Percentiles rank a stretch among this genome's conserved stretches.
These are phyloP conservation scores for Gymnopithys bicolor DNA, from an alignment of 2,797 vertebrate species.

Conservation along the genomic window DNA sequence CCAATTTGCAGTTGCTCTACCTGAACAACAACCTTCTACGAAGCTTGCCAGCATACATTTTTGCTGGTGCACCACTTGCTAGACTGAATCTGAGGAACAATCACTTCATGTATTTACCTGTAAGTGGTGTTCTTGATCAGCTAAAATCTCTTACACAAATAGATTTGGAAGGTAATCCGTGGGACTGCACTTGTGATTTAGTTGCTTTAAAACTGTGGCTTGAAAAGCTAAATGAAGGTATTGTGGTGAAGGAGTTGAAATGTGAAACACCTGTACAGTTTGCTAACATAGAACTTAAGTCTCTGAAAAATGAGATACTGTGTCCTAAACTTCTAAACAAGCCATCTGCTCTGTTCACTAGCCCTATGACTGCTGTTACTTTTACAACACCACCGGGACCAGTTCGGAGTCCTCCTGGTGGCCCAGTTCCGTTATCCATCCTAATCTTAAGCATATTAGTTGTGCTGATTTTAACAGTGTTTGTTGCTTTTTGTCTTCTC, in stretches of 20 bases:
- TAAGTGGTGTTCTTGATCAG: conserved; percentile 97
- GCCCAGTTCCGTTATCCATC: conserved; percentile 96
- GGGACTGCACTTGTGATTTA: conserved; percentile 98
- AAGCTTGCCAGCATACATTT: conserved; percentile 93
- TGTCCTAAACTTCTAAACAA: conserved; percentile 93
- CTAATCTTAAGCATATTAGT: conserved; percentile 98
- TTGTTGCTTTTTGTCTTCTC: conserved; percentile 97
- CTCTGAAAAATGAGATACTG: conserved; percentile 95
- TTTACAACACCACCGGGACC: conserved; percentile 88
- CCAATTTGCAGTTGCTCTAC: conserved; percentile 95
- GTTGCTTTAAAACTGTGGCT: conserved; percentile 97
- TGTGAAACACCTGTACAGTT: conserved; percentile 96
- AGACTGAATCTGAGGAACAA: conserved; percentile 97
- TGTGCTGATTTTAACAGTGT: conserved; percentile 97
- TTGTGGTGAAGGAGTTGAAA: conserved; percentile 92
- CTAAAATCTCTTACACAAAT: conserved; percentile 92
- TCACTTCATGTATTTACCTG: conserved; percentile 98
- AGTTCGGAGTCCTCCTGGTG: conserved; percentile 91
- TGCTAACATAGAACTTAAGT: conserved; percentile 92
- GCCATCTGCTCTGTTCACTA: conserved; percentile 87
- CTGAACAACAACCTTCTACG: conserved; percentile 96
- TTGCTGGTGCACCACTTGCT: conserved; percentile 91
- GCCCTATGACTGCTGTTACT: conserved; percentile 81
- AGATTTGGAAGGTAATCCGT: conserved; percentile 96
- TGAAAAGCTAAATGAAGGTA: conserved; percentile 92